Evolutionary conservation across 2,797 vertebrate species (phyloP).

Genomic region (Champsocephalus gunnari): DNA sequence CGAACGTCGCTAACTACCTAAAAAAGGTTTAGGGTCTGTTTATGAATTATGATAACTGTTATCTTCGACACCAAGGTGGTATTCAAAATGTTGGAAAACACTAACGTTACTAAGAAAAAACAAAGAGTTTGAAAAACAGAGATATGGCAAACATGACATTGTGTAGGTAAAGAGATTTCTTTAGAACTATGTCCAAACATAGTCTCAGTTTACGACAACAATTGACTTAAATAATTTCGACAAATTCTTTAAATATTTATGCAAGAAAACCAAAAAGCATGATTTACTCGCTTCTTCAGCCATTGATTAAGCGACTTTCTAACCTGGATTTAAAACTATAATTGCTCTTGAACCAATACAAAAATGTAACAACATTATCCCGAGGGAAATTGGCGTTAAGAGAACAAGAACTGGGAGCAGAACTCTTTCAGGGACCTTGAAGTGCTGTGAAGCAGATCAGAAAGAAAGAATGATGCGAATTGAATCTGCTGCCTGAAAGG

Average conservation of each 20-base stretch:
- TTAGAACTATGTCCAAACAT: no score
- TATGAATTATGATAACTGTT: no score
- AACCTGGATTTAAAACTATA: neutral
- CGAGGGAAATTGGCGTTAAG: slow-evolving; percentile 37
- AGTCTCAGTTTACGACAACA: no score
- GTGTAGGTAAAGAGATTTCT: no score
- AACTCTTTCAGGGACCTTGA: slow-evolving; percentile 42
- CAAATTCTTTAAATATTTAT: neutral
- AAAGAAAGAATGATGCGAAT: slow-evolving; percentile 42
- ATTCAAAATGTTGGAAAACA: no score
- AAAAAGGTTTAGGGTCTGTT: no score
- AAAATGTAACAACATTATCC: slow-evolving; percentile 28
- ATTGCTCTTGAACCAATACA: slow-evolving; percentile 26
- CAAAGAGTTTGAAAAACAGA: no score
- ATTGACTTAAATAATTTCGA: no score
- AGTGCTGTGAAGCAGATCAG: slow-evolving; percentile 52
- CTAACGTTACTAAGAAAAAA: no score
- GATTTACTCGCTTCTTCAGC: neutral
- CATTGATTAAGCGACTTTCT: slow-evolving; percentile 1
- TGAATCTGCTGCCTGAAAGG: slow-evolving; percentile 39
- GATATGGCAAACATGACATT: no score
- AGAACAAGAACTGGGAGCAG: slow-evolving; percentile 36
- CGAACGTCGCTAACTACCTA: no score
- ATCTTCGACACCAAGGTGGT: no score
- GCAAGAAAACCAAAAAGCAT: neutral